phyloP scores from a whole-genome alignment of 1,140 invertebrate genomes.

The Harlomillsia oculata region DNA sequence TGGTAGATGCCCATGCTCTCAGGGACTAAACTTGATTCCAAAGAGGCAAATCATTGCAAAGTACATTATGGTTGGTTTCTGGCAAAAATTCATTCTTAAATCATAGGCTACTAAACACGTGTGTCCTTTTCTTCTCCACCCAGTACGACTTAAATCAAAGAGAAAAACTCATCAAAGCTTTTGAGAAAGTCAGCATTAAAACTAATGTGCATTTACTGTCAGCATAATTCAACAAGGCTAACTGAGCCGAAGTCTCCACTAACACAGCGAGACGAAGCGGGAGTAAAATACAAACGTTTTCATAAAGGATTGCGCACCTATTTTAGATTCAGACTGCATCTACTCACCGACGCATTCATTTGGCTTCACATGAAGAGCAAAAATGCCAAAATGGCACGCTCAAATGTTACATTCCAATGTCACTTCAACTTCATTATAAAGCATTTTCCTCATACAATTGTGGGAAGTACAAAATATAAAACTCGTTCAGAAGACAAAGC shows the following conservation, averaged over 20 bases:
- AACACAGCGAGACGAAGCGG: background rate
- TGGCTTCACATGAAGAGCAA: background rate
- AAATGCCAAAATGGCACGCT: background rate
- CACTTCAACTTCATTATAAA: no score
- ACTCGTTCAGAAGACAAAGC: no score
- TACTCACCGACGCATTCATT: background rate
- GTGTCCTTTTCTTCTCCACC: background rate
- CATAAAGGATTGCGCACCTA: no score
- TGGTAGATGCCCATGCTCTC: no score
- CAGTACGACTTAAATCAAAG: background rate
- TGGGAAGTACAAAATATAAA: no score
- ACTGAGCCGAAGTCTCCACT: no score
- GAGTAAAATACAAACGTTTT: background rate
- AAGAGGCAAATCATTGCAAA: no score
- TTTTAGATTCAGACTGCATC: conserved; percentile 13
- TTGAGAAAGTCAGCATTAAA: background rate
- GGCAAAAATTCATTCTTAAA: no score
- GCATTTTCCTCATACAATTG: no score
- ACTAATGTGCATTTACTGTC: conserved; percentile 14
- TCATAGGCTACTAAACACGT: background rate
- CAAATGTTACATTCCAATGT: no score
- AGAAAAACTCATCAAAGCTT: background rate
- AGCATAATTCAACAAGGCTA: conserved; percentile 9
- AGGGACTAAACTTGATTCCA: no score
- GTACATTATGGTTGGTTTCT: no score